A percentile compares a stretch with the other conserved stretches of the same genome.
Evolutionary conservation across 2,797 vertebrate genomes (phyloP).

Genomic region (Eulemur coronatus): DNA sequence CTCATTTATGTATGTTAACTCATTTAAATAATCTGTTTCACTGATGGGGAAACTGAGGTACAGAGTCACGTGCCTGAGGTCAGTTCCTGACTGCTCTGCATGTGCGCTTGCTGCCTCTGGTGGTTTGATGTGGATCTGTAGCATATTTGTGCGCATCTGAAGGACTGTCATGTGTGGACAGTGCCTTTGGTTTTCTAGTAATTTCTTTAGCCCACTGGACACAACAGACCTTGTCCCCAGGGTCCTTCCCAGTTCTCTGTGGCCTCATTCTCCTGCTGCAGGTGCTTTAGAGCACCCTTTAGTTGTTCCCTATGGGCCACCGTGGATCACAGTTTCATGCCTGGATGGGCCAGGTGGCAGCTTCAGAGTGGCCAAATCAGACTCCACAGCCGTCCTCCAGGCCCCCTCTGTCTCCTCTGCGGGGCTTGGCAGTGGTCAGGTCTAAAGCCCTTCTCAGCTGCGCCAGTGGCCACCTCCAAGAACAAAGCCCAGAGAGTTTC

Average conservation of each 20-base stretch:
- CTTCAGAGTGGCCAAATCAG: fast-evolving
- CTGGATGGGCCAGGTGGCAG: fast-evolving
- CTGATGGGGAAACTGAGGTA: not conserved
- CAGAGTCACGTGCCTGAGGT: not conserved
- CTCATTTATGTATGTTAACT: not conserved
- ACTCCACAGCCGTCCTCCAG: fast-evolving
- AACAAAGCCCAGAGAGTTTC: not conserved
- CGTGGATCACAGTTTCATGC: fast-evolving
- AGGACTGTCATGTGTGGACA: fast-evolving
- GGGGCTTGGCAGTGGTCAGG: fast-evolving
- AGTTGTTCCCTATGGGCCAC: fast-evolving
- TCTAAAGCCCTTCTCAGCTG: not conserved
- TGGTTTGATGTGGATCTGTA: not conserved
- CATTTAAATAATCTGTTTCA: not conserved
- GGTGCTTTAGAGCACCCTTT: fast-evolving
- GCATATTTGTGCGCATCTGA: fast-evolving
- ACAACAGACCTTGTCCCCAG: fast-evolving
- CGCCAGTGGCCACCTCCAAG: not conserved
- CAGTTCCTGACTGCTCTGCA: fast-evolving
- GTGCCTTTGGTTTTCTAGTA: not conserved
- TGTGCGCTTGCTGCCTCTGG: not conserved
- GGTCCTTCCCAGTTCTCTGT: not conserved
- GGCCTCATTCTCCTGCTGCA: fast-evolving
- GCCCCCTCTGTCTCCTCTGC: not conserved
- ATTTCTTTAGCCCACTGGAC: fast-evolving